phyloP scores from a whole-genome alignment of 1,140 invertebrate genomes.

The Phthorimaea operculella region DNA sequence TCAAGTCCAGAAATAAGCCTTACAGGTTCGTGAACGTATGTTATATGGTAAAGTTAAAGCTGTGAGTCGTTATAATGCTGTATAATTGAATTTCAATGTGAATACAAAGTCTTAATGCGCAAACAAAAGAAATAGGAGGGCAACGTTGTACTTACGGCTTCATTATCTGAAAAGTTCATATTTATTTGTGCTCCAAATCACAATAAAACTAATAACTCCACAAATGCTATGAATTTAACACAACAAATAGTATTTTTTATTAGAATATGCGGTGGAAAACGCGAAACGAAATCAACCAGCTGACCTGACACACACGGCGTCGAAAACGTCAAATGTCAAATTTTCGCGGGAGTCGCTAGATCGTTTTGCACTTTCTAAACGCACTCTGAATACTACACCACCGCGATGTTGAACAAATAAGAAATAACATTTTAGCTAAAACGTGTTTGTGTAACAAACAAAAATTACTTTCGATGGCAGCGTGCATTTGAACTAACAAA shows the following conservation, averaged over 20 bases:
- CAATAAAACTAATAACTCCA: not conserved
- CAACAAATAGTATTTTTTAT: not conserved
- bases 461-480: too few species aligned
- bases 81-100: not conserved
- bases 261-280: not conserved
- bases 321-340: slow-evolving; percentile 52
- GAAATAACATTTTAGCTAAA: too few species aligned
- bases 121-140: slow-evolving; percentile 10
- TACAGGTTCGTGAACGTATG: not conserved
- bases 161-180: slow-evolving; percentile 62
- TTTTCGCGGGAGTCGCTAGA: slow-evolving; percentile 40
- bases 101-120: slow-evolving; percentile 25
- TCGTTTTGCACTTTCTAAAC: too few species aligned
- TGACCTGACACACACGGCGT: slow-evolving; percentile 26
- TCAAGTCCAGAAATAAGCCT: not conserved
- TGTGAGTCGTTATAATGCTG: not conserved
- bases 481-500: too few species aligned
- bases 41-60: too few species aligned
- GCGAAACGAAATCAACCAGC: not conserved
- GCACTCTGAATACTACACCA: too few species aligned
- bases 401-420: too few species aligned
- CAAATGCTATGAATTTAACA: not conserved
- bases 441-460: too few species aligned
- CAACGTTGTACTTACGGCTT: slow-evolving; percentile 49
- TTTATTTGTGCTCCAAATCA: not conserved